Evolutionary conservation across 2,888 invertebrate genomes (phyloP).

Genomic region (Sesia bembeciformis): DNA sequence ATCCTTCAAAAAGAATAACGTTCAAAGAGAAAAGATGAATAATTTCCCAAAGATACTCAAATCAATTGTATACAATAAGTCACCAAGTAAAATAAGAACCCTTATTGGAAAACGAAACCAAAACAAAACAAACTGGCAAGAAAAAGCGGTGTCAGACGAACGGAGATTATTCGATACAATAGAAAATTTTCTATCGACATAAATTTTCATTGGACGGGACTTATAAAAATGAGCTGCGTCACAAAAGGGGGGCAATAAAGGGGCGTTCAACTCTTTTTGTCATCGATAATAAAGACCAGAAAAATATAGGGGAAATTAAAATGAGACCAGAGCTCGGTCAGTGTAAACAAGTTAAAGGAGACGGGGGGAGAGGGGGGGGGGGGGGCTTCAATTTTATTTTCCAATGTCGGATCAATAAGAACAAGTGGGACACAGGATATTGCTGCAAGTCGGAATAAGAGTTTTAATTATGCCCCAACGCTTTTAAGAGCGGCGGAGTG

Average conservation of each 20-base stretch:
- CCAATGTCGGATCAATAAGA: slow-evolving; percentile 46
- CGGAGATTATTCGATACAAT: slow-evolving; percentile 18
- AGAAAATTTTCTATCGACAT: slow-evolving; percentile 16
- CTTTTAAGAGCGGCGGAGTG: slow-evolving; percentile 25
- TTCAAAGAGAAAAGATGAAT: neutral
- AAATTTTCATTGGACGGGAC: slow-evolving; percentile 10
- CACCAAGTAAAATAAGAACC: neutral
- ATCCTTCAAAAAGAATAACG: neutral
- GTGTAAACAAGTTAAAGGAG: slow-evolving; percentile 40
- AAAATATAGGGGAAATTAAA: slow-evolving; percentile 52
- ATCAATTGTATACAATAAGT: neutral
- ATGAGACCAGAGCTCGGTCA: slow-evolving; percentile 39
- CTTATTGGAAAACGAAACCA: neutral
- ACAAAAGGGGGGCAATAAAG: slow-evolving; percentile 29
- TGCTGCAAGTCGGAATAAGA: slow-evolving; percentile 41
- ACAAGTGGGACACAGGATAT: slow-evolving; percentile 50
- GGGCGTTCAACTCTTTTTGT: slow-evolving; percentile 31
- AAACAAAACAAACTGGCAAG: neutral
- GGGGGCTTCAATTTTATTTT: slow-evolving; percentile 32
- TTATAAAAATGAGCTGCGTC: slow-evolving; percentile 16
- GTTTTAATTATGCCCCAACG: slow-evolving; percentile 44
- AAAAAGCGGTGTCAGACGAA: slow-evolving; percentile 4
- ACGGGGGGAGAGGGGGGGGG: slow-evolving; percentile 7
- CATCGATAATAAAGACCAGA: slow-evolving; percentile 37
- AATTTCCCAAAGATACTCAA: neutral